Evolutionary conservation across 2,888 invertebrate species (phyloP).

Genomic region (Mimachlamys varia): DNA sequence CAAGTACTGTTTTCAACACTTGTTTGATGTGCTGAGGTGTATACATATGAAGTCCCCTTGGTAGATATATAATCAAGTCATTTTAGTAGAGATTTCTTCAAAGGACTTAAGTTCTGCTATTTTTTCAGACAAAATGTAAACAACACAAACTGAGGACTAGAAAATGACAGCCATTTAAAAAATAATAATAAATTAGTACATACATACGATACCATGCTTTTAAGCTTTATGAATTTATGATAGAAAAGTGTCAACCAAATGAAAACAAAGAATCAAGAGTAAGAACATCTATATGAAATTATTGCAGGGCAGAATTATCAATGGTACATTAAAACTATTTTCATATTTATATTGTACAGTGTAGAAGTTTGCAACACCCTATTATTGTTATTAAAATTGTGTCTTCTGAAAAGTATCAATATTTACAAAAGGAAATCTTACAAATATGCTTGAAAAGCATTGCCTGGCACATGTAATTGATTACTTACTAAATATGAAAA

Average conservation of each 20-base stretch:
- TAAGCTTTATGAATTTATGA: not conserved
- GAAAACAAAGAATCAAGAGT: not conserved
- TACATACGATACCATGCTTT: too few relatives aligned
- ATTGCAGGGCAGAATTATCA: not conserved
- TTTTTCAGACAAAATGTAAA: too few relatives aligned
- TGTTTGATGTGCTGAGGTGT: not conserved
- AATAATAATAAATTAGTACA: too few relatives aligned
- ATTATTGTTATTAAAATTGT: not conserved
- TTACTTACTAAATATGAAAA: too few relatives aligned
- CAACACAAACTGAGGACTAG: not conserved
- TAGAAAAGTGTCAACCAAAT: not conserved
- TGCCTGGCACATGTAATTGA: too few relatives aligned
- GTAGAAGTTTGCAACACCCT: not conserved
- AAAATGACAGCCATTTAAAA: too few relatives aligned
- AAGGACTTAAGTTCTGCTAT: not conserved
- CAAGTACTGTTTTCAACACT: not conserved
- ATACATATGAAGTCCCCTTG: not conserved
- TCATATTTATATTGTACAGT: not conserved
- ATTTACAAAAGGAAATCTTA: not conserved
- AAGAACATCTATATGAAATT: not conserved
- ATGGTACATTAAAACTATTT: not conserved
- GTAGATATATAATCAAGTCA: not conserved
- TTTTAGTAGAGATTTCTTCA: not conserved
- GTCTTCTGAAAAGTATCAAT: not conserved
- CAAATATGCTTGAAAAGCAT: not conserved